A percentile compares a stretch with the other conserved stretches of the same genome.
phyloP scores from a whole-genome alignment of 2,113 vertebrate genomes.

The Chrysochloris asiatica region DNA sequence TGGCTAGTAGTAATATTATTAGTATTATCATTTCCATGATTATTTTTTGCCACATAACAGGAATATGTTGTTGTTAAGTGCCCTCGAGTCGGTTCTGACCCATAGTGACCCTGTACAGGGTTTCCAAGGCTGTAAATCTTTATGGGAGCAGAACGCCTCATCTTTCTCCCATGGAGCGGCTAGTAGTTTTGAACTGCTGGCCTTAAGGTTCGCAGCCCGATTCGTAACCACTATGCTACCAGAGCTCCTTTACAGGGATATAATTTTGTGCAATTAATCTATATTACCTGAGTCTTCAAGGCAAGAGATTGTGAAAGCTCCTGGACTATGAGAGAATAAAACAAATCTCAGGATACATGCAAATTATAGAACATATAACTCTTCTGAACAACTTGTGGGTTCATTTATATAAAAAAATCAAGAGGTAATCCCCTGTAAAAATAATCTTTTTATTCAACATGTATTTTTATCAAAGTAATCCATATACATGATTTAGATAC shows the following conservation, averaged over 20 bases:
- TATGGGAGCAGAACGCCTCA: too few relatives aligned
- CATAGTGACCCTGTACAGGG: too few relatives aligned
- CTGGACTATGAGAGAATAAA: neutral
- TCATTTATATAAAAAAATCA: neutral
- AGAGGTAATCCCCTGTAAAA: neutral
- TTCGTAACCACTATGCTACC: too few relatives aligned
- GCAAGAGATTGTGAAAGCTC: neutral
- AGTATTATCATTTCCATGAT: neutral
- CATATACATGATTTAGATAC: neutral
- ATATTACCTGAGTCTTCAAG: neutral
- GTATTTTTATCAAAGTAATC: conserved; percentile 23
- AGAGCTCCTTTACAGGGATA: neutral
- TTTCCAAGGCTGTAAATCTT: too few relatives aligned
- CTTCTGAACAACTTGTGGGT: too few relatives aligned
- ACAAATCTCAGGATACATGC: neutral
- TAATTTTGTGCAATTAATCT: neutral
- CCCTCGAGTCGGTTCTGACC: too few relatives aligned
- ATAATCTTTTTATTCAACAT: neutral
- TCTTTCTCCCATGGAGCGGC: too few relatives aligned
- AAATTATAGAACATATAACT: neutral
- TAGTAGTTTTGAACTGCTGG: too few relatives aligned
- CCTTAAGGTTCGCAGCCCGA: too few relatives aligned
- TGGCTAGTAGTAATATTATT: neutral
- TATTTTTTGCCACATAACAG: neutral
- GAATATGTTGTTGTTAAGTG: too few relatives aligned